A percentile compares a stretch with the other conserved stretches of the same genome.
Evolutionary conservation across 2,797 vertebrate genomes (phyloP).

Genomic region (Brachyrhaphis roseni): DNA sequence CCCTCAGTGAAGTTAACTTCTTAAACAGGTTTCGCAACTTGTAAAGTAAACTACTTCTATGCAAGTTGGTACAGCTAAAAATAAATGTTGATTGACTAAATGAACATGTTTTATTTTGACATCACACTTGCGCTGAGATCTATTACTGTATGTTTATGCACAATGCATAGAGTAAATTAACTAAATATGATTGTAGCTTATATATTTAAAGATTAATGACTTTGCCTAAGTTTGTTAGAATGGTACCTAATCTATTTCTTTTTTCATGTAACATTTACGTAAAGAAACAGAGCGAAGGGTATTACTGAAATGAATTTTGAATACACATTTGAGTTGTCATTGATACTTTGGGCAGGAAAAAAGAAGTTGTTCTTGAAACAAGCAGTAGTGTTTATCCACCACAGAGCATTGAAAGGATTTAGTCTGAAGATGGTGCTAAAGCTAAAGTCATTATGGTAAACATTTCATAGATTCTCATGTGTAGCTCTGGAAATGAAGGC

Average conservation of each 20-base stretch:
- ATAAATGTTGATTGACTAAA: not conserved
- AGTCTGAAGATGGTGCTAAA: slow-evolving; percentile 16
- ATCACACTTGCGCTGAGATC: not conserved
- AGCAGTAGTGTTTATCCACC: not conserved
- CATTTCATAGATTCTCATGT: not conserved
- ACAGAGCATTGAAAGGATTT: slow-evolving; percentile 11
- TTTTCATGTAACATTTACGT: not conserved
- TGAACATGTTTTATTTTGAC: slow-evolving; percentile 6
- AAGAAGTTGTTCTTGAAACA: not conserved
- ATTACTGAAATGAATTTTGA: slow-evolving; percentile 14
- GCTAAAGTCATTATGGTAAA: slow-evolving; percentile 19
- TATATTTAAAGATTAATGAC: not conserved
- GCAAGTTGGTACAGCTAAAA: not conserved
- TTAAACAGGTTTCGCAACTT: not conserved
- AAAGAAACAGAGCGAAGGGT: not conserved
- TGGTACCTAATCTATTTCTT: not conserved
- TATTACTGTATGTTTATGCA: slow-evolving; percentile 8
- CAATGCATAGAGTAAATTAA: not conserved
- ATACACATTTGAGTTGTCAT: not conserved
- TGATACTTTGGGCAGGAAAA: not conserved
- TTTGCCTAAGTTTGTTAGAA: not conserved
- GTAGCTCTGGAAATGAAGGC: not conserved
- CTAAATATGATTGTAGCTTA: not conserved
- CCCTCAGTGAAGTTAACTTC: not conserved
- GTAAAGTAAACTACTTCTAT: not conserved